Evolutionary conservation across 2,888 invertebrate species (phyloP), one percentile per base, ranked within the genome.

Genomic region (Colostygia pectinataria): DNA sequence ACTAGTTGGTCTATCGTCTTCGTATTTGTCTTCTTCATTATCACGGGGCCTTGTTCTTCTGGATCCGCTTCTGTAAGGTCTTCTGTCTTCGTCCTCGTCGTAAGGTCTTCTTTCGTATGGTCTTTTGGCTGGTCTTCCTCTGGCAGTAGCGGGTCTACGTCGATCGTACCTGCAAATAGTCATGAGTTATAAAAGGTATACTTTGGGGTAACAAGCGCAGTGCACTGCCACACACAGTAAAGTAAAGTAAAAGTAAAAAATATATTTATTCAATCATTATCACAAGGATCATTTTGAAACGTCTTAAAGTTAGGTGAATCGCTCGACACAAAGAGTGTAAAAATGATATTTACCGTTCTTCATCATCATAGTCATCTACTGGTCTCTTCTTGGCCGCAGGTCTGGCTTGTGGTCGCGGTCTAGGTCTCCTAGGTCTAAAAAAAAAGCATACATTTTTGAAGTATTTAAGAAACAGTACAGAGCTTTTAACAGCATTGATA

Each of bases 351-450:
- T 79, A 92, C 73, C 92, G n/a, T n/a, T n/a, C 91, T 8, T 93
- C 93, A 43, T 92, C 92, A 50, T 93, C 93, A 40, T 92, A 91
- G 25, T 94, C 93, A 36, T 93, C 93, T 29, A 92, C 92, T 12
- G 93, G 94, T 50, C 94, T 87, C 42, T 92, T 86, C 27, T 82
- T 79, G 39, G 82, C 78, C 0, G 74, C 89, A 4, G 93, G 93
- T 49, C 88, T 79, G 8, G 68, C 66, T 23, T 71, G 72, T 0
- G 74, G 75, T 15, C 92, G 91, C 12, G 92, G 91, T 44, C 92
- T 84, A 2, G 91, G 91, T 54, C 93, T 89, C 25, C 93, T 86
- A 6, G 51, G 45, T 4, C 44, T 51, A 20, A n/a, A 47, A 14
- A 12, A 10, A 12, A 2, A 1, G 2, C 8, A 29, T 14, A 1